Evolutionary conservation across 2,113 vertebrate genomes (phyloP).

Genomic region (Terrapene triunguis): DNA sequence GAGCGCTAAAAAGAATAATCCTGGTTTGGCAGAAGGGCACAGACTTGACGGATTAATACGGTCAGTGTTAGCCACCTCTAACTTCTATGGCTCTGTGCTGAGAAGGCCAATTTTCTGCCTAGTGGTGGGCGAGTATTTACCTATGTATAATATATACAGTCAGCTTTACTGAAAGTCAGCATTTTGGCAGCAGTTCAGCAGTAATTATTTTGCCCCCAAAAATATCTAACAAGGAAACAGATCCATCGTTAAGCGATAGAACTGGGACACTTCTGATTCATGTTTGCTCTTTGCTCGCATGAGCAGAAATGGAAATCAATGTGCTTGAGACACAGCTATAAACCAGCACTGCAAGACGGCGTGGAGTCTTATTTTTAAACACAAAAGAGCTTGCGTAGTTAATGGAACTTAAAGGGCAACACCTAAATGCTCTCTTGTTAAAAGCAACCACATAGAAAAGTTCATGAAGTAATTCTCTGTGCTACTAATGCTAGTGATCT

Average conservation of each 20-base stretch:
- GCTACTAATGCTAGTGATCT: not conserved
- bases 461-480: not conserved
- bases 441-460: not conserved
- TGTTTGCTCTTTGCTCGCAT: not conserved
- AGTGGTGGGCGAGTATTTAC: not conserved
- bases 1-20: not conserved
- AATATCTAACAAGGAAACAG: not conserved
- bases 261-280: rapidly evolving
- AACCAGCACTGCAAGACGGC: not conserved
- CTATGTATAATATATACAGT: rapidly evolving
- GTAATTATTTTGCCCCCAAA: not conserved
- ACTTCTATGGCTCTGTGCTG: not conserved
- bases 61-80: rapidly evolving
- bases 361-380: not conserved
- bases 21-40: not conserved
- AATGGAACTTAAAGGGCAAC: not conserved
- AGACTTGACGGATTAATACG: not conserved
- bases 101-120: not conserved
- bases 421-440: not conserved
- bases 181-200: not conserved
- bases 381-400: not conserved
- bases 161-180: not conserved
- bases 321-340: not conserved
- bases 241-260: not conserved
- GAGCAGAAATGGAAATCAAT: not conserved